Evolutionary conservation across 2,797 vertebrate species (phyloP).

Genomic region (Harpagifer antarcticus): DNA sequence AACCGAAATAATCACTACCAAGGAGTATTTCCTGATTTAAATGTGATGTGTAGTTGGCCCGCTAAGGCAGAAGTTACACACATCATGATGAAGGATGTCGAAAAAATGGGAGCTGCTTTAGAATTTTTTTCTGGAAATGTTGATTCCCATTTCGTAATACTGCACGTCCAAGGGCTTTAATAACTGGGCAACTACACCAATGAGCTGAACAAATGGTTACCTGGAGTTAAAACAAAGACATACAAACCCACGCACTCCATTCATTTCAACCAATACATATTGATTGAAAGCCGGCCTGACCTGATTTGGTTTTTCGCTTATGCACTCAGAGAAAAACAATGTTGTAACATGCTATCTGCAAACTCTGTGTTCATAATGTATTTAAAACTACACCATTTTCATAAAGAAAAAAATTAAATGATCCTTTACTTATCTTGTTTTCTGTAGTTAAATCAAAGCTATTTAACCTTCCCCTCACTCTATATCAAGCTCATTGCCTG

Average conservation of each 20-base stretch:
- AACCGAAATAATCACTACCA: too few relatives aligned
- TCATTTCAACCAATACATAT: background rate
- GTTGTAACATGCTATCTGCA: background rate
- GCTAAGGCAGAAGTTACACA: too few relatives aligned
- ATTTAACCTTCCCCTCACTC: constrained; percentile 27
- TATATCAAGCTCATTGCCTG: constrained; percentile 10
- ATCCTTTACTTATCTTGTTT: constrained; percentile 5
- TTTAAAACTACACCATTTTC: constrained; percentile 9
- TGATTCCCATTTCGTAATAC: too few relatives aligned
- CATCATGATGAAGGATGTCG: too few relatives aligned
- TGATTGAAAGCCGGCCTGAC: constrained; percentile 23
- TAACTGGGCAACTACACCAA: too few relatives aligned
- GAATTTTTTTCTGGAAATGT: too few relatives aligned
- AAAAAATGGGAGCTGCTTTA: too few relatives aligned
- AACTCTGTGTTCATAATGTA: background rate
- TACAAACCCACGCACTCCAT: background rate
- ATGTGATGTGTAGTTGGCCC: too few relatives aligned
- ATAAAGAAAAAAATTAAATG: constrained; percentile 2
- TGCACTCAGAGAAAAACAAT: constrained; percentile 6
- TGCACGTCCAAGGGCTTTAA: too few relatives aligned
- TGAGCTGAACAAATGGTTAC: background rate
- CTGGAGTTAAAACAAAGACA: background rate
- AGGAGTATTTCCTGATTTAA: too few relatives aligned
- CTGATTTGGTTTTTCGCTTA: constrained; percentile 30
- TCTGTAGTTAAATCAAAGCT: constrained; percentile 30